Conservation (phyloP, 1,140 invertebrate species). For the Pseudobourletiella spinata region DNA sequence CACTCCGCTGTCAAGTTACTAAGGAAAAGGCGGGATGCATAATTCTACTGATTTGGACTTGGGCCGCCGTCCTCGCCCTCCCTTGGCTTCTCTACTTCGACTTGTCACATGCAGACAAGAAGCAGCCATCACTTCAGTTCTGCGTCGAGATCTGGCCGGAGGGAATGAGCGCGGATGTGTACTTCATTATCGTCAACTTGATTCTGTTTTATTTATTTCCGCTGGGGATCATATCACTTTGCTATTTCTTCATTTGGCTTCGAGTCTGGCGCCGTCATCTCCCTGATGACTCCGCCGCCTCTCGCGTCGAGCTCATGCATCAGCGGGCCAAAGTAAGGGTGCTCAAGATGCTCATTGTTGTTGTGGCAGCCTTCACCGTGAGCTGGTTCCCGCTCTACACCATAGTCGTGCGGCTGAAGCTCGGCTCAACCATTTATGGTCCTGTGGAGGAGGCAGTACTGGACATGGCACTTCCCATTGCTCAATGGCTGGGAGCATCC, state of each 20-base stretch:
- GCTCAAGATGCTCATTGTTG: conserved; percentile 56
- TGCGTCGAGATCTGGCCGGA: conserved; percentile 46
- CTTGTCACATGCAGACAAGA: conserved; percentile 38
- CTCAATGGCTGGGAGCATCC: conserved; percentile 56
- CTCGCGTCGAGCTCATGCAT: conserved; percentile 26
- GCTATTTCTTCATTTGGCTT: conserved; percentile 49
- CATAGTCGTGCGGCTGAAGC: conserved; percentile 45
- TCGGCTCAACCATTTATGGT: conserved; percentile 36
- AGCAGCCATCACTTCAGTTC: conserved; percentile 39
- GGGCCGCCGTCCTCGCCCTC: conserved; percentile 47
- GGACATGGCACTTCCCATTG: conserved; percentile 53
- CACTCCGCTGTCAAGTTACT: conserved; percentile 53
- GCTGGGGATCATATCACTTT: conserved; percentile 46
- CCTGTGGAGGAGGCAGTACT: conserved; percentile 40
- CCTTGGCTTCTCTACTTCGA: conserved; percentile 53
- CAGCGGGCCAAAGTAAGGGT: conserved; percentile 44
- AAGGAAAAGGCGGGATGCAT: conserved; percentile 43
- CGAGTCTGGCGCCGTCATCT: conserved; percentile 40
- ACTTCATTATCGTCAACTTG: conserved; percentile 50
- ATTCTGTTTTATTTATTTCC: conserved; percentile 52
- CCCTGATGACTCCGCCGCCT: conserved; percentile 29
- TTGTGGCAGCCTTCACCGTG: conserved; percentile 53
- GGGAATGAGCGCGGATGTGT: conserved; percentile 36
- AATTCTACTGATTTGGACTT: conserved; percentile 49
- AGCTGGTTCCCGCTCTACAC: conserved; percentile 58